Percentiles rank a stretch among this genome's conserved stretches.
phyloP scores from a whole-genome alignment of 2,113 vertebrate genomes.

The Andinoacara biseriatus region DNA sequence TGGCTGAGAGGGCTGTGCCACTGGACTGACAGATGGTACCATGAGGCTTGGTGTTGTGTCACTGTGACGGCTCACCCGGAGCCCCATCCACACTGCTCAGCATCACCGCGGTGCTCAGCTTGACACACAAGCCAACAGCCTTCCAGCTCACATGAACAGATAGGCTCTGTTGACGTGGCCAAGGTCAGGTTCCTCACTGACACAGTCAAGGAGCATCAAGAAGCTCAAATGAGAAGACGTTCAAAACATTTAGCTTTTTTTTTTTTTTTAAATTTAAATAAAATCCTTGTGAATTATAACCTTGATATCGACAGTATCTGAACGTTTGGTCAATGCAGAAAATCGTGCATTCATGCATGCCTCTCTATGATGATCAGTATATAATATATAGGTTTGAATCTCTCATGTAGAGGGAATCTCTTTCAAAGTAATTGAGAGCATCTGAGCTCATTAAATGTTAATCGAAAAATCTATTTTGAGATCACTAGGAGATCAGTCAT shows the following conservation, averaged over 20 bases:
- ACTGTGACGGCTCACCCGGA: conserved; percentile 56
- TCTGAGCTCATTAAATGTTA: conserved; percentile 85
- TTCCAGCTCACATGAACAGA: conserved; percentile 56
- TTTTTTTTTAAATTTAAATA: neutral
- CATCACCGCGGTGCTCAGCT: conserved; percentile 65
- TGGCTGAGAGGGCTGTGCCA: conserved; percentile 48
- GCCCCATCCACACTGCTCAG: conserved; percentile 72
- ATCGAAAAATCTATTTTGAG: conserved; percentile 86
- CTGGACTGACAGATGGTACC: conserved; percentile 73
- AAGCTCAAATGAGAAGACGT: neutral
- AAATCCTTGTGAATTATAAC: neutral
- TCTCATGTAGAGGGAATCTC: conserved; percentile 68
- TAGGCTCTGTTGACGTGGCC: conserved; percentile 47
- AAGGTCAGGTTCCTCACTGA: conserved; percentile 48
- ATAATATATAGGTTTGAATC: conserved; percentile 39
- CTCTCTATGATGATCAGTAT: conserved; percentile 33
- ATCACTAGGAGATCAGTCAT: conserved; percentile 78
- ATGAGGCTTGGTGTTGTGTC: conserved; percentile 53
- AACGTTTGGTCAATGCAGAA: neutral
- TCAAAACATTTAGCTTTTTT: neutral
- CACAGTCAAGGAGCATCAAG: conserved; percentile 25
- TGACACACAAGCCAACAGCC: conserved; percentile 55
- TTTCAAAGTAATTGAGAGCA: conserved; percentile 78
- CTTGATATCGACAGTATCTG: neutral
- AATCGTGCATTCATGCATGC: neutral